Base-by-base conservation (phyloP, 2,888 invertebrate species). In the Thymelicus sylvestris region DNA sequence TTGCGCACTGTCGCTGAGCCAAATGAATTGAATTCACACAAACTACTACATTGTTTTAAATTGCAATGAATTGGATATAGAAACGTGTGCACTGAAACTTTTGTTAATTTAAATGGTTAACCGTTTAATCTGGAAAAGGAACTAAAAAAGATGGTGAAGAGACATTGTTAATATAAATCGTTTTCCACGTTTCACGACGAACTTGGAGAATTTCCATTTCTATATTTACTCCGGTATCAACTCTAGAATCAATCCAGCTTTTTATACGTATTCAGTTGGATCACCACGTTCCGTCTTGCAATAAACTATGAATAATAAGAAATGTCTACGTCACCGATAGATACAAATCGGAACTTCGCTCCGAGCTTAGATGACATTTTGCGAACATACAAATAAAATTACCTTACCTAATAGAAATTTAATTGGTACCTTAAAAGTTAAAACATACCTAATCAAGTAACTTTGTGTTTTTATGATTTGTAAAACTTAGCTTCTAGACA, bases 321-420 rank as follows among this genome's bases (percentile, higher is more conserved):
- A 19, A 52, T 52, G 52, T 19, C 52, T 15, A 24, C 55, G 55
- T 19, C 55, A 19, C 19, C 8, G 10, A 55, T 24, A 55, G 55
- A 55, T 55, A 24, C 24, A 55, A 55, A 55, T 52, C 52, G 19
- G 52, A 52, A 52, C 52, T 52, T 19, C 24, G 55, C 55, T 55
- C 55, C 24, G 55, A 55, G 24, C 55, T 12, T 55, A 55, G 24
- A 24, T 8, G 19, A 8, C 24, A 7, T 19, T 55, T 55, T 55
- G 24, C 24, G 7, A 24, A 55, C 55, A 12, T 55, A 24, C 12
- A 55, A 24, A 55, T 55, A 24, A 55, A 55, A n/a, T 10, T 24
- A 55, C 24, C 10, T 55, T 55, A 24, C n/a, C n/a, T n/a, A n/a
- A n/a, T n/a, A n/a, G n/a, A n/a, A n/a, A n/a, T n/a, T n/a, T n/a